A percentile compares a stretch with the other conserved stretches of the same genome.
Evolutionary conservation across 1,140 invertebrate species (phyloP).

Genomic region (Oryzaephilus surinamensis): DNA sequence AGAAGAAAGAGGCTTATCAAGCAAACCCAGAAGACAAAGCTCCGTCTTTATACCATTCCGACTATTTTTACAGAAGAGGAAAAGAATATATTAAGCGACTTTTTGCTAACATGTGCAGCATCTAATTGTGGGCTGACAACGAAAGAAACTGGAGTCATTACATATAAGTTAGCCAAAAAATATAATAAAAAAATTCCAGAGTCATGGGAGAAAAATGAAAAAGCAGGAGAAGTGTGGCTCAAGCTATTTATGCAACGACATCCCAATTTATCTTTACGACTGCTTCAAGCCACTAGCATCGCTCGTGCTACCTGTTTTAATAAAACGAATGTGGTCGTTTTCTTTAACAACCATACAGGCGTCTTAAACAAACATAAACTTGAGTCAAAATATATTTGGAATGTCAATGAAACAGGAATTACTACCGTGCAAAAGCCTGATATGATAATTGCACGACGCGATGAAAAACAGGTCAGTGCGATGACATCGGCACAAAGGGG

Average conservation of each 20-base stretch:
- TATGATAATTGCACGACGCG: constrained; percentile 30
- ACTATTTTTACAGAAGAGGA: constrained; percentile 9
- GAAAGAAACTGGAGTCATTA: constrained; percentile 19
- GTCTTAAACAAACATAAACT: constrained; percentile 30
- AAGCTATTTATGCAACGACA: constrained; percentile 37
- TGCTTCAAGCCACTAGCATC: constrained; percentile 37
- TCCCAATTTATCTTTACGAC: constrained; percentile 34
- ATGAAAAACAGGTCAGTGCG: constrained; percentile 37
- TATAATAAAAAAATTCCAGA: constrained; percentile 22
- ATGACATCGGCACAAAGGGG: constrained; percentile 39
- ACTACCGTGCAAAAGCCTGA: constrained; percentile 38
- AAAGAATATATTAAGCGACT: constrained; percentile 6
- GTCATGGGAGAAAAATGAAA: constrained; percentile 28
- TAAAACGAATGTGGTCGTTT: constrained; percentile 31
- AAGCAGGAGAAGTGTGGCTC: constrained; percentile 39
- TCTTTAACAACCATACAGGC: constrained; percentile 29
- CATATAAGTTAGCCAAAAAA: constrained; percentile 23
- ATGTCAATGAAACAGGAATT: constrained; percentile 38
- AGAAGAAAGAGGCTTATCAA: constrained; percentile 2
- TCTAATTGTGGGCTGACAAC: constrained; percentile 18
- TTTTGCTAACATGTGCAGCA: constrained; percentile 4
- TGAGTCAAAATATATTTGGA: constrained; percentile 34
- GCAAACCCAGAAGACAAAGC: neutral
- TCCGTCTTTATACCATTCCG: neutral
- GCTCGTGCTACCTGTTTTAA: constrained; percentile 41